Conservation (phyloP, 2,113 vertebrate genomes). For the Oryzias javanicus region DNA sequence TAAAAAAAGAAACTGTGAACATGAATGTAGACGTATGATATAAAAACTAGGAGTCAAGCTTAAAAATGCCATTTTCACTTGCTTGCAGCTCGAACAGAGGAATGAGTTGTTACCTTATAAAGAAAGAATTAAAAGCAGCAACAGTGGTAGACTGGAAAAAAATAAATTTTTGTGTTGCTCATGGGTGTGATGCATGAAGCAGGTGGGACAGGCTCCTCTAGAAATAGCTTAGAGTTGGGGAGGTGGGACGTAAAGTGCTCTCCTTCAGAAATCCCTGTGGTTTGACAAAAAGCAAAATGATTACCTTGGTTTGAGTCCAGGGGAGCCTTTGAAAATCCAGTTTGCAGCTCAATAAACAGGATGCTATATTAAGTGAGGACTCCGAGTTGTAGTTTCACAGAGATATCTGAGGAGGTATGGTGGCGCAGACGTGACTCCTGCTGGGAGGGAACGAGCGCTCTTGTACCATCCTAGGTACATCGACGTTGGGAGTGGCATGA, state of each 20-base stretch:
- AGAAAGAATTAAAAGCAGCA: too few species aligned
- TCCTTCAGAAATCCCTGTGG: conserved; percentile 28
- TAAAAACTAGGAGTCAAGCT: too few species aligned
- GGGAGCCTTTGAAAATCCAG: conserved; percentile 45
- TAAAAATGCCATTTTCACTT: not conserved
- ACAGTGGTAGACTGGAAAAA: too few species aligned
- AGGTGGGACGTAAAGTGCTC: conserved; percentile 10
- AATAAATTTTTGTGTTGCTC: too few species aligned
- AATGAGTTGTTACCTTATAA: not conserved
- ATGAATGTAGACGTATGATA: too few species aligned
- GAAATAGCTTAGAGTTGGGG: not conserved
- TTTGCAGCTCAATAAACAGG: conserved; percentile 63
- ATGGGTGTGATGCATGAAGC: too few species aligned
- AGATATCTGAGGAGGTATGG: conserved; percentile 43
- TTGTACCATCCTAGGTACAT: too few species aligned
- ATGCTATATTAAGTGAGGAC: conserved; percentile 50
- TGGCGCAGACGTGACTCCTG: conserved; percentile 16
- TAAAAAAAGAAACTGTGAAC: too few species aligned
- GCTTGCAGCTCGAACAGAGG: not conserved
- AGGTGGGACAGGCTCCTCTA: too few species aligned
- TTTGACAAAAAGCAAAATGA: conserved; percentile 48
- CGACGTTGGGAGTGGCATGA: too few species aligned
- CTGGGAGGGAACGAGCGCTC: too few species aligned
- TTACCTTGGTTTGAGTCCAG: conserved; percentile 60
- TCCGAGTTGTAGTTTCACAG: conserved; percentile 43